Evolutionary conservation across 2,888 invertebrate species (phyloP), one percentile per base, ranked within the genome.

Genomic region (Sarcophaga subvicina): DNA sequence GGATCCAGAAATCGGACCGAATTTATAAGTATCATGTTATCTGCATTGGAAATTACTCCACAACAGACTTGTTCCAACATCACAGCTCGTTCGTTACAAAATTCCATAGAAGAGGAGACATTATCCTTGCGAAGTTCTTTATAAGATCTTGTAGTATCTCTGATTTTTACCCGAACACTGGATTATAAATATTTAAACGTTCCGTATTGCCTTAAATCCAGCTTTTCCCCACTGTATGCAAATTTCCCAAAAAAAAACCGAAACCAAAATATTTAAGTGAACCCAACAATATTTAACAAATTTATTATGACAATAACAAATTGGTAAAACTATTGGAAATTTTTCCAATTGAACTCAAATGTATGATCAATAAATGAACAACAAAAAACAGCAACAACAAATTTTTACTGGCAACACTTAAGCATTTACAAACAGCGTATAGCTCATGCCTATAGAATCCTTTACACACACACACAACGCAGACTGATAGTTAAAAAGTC

Each of bases 251-350:
- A 66, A 59, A 59, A 62, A 59, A 62, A 14, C 27, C 59, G 49
- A 54, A 66, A 60, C 25, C 25, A 80, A 83, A 11, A 75, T 62
- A 25, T 54, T 37, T 10, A 37, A 37, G 37, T 72, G 73, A 70
- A 72, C 62, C 69, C 14, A 59, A 60, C 76, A 86, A 79, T 83
- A 83, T 82, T 69, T 69, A 86, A 76, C 87, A 87, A 87, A 84
- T 37, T 37, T 37, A 37, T 84, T 82, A 82, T 87, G 87, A 82
- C 87, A 84, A 87, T 87, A 87, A 84, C 84, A 87, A 87, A 87
- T 87, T 84, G 84, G 79, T 67, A 87, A 87, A 85, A 82, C 85
- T 85, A 75, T 73, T 78, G 81, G 47, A 72, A 72, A 84, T 76
- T 84, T 80, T 80, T 84, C 73, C 82, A 59, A 63, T 82, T 84